Evolutionary conservation across 1,140 invertebrate species (phyloP), one percentile per base, ranked within the genome.

Genomic region (Gonioctena quinquepunctata): DNA sequence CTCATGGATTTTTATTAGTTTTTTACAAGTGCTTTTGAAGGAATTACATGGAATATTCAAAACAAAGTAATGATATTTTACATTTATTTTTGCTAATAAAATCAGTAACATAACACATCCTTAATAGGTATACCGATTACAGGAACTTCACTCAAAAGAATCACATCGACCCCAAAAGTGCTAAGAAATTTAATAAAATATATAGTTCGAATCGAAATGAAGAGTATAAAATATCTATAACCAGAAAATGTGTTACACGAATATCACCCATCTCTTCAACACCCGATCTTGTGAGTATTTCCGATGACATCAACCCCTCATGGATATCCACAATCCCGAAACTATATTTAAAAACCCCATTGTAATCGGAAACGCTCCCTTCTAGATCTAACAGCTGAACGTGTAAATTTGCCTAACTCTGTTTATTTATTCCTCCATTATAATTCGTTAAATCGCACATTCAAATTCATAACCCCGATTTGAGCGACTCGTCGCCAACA

Each of bases 351-450:
- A 54, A 21, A 54, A 18, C 42, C 63, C 63, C 50, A 22, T 13
- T 73, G 71, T 68, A 74, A 71, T 66, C 72, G 72, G 72, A 71
- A 74, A 73, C 72, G 54, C 54, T 64, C 72, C 72, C 74, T 68
- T 68, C 26, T 68, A 59, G 62, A 72, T 66, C 67, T 72, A 70
- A 74, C 75, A 76, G 75, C 75, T 76, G 75, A 76, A 76, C 66
- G 75, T 76, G 75, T 76, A 76, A 76, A 76, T 76, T 76, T 76
- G 75, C 70, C 72, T 72, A 74, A 69, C 61, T 73, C 25, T 76
- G 70, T 76, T 76, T 76, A 76, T 76, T 74, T 74, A 74, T 76
- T 76, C 72, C 63, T 72, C 72, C 72, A 76, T 76, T 76, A 73
- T 76, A 70, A 74, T 69, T 71, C 72, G 69, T 73, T 76, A 76